phyloP scores from a whole-genome alignment of 2,888 invertebrate species.

The Hydriomena furcata region DNA sequence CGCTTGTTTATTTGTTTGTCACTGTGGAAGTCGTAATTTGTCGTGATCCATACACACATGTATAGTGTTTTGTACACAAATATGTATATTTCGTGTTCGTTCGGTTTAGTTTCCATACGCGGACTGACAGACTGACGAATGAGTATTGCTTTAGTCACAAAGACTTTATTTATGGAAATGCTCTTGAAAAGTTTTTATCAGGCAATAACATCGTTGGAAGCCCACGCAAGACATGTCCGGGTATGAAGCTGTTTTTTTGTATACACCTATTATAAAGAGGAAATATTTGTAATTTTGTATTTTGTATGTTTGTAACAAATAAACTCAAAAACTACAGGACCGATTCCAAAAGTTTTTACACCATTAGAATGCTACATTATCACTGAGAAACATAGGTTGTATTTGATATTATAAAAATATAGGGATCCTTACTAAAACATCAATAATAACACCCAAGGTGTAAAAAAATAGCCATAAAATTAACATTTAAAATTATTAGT shows the following conservation, averaged over 20 bases:
- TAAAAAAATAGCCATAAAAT: no score
- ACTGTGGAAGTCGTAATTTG: slow-evolving; percentile 34
- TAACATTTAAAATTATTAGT: no score
- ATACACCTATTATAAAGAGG: no score
- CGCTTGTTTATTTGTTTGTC: slow-evolving; percentile 30
- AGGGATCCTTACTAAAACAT: no score
- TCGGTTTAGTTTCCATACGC: slow-evolving; percentile 18
- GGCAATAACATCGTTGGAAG: not conserved
- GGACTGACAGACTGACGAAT: slow-evolving; percentile 23
- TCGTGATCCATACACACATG: slow-evolving; percentile 26
- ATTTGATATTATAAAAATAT: no score
- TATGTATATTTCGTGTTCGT: slow-evolving; percentile 11
- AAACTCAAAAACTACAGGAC: no score
- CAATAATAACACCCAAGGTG: no score
- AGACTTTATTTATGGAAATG: slow-evolving; percentile 20
- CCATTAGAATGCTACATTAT: no score
- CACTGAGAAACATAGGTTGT: no score
- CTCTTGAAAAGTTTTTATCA: slow-evolving; percentile 9
- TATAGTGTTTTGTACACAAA: slow-evolving; percentile 3
- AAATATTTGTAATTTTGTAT: no score
- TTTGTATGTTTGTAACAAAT: no score
- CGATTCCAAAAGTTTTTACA: no score
- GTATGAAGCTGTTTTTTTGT: not conserved
- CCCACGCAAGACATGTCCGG: not conserved
- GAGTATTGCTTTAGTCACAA: slow-evolving; percentile 24